These are phyloP conservation scores for Sphaerophoria rueppellii DNA, from an alignment of 2,888 invertebrate species.

Conservation along the genomic window DNA sequence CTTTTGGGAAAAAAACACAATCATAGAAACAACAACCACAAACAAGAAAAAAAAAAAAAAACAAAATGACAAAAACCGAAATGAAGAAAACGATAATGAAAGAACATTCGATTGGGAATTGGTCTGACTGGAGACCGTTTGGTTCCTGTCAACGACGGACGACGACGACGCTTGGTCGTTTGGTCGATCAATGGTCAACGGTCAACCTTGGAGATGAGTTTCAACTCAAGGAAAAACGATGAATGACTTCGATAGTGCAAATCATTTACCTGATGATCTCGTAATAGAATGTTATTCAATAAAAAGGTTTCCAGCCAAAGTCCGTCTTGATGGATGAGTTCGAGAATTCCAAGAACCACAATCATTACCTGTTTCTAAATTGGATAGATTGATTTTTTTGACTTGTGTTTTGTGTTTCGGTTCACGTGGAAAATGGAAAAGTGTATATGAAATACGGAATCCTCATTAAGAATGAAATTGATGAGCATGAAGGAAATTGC, in stretches of 20 bases:
- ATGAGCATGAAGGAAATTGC: slow-evolving; percentile 13
- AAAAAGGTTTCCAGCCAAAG: background rate
- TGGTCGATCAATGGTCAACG: background rate
- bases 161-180: slow-evolving; percentile 11
- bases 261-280: slow-evolving; percentile 62
- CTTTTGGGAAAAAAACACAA: slow-evolving; percentile 55
- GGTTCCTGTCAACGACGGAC: background rate
- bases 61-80: background rate
- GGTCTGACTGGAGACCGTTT: background rate
- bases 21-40: slow-evolving; percentile 46
- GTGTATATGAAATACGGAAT: background rate
- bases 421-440: background rate
- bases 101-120: slow-evolving; percentile 51
- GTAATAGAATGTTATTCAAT: slow-evolving; percentile 48
- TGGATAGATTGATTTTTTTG: too few relatives aligned
- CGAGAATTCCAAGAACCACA: background rate
- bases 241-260: slow-evolving; percentile 45
- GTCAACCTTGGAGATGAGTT: slow-evolving; percentile 5
- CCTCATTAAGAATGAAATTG: slow-evolving; percentile 5
- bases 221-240: slow-evolving; percentile 5
- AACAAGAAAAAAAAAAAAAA: slow-evolving; percentile 6
- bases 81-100: slow-evolving; percentile 51
- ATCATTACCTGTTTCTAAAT: background rate
- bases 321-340: background rate
- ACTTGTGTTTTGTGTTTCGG: background rate